phyloP scores from a whole-genome alignment of 92 coral and sea anemone species.

The Actinernus sp. region DNA sequence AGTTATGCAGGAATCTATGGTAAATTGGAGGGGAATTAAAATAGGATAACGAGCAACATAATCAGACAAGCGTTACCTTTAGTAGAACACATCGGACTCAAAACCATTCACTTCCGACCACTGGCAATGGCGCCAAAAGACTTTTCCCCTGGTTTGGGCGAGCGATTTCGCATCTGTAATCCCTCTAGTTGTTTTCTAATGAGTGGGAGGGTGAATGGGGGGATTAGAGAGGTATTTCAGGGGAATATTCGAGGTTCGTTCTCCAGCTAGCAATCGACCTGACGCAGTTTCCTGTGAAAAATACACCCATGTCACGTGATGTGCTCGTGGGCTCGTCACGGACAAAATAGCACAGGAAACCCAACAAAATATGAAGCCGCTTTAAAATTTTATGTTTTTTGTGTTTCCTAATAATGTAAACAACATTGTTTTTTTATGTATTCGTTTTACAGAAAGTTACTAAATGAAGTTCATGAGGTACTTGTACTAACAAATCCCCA shows the following conservation, averaged over 20 bases:
- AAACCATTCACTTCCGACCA: neutral
- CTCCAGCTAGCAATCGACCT: neutral
- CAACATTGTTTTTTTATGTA: too few species aligned
- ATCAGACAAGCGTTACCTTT: too few species aligned
- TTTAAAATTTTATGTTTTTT: too few species aligned
- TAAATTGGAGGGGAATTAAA: too few species aligned
- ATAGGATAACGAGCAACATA: too few species aligned
- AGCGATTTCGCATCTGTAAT: neutral
- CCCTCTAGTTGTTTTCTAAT: neutral
- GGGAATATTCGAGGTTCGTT: constrained; percentile 1
- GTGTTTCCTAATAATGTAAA: too few species aligned
- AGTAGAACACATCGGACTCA: too few species aligned
- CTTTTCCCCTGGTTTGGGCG: neutral
- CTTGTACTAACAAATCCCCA: too few species aligned
- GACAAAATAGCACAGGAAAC: neutral
- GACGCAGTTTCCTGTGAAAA: constrained; percentile 16
- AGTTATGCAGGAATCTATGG: too few species aligned
- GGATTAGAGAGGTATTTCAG: neutral
- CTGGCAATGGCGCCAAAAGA: neutral
- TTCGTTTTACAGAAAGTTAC: too few species aligned
- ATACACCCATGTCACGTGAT: constrained; percentile 79
- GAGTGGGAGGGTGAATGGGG: neutral
- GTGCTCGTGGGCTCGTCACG: neutral
- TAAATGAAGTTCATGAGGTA: too few species aligned
- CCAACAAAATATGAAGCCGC: too few species aligned